Percentiles rank a stretch among this genome's conserved stretches.
Conservation (phyloP, 2,797 vertebrate species). For the Triplophysa bombifrons region DNA sequence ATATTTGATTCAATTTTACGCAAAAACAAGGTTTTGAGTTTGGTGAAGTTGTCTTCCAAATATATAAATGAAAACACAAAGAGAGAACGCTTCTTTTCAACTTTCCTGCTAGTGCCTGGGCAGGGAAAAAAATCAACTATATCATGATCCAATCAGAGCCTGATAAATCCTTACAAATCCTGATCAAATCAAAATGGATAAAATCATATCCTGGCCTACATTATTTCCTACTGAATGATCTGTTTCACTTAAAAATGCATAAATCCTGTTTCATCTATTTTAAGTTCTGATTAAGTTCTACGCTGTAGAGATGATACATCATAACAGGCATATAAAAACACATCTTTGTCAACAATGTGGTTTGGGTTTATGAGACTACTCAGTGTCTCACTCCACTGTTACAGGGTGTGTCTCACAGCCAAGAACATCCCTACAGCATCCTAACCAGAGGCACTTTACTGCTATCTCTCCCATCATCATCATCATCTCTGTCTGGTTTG, state of each 20-base stretch:
- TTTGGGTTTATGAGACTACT: background rate
- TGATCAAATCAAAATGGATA: background rate
- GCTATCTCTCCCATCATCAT: slow-evolving; percentile 10
- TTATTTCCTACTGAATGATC: background rate
- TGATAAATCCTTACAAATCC: background rate
- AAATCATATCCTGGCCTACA: background rate
- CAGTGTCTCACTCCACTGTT: background rate
- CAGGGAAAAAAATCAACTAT: background rate
- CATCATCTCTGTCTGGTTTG: background rate
- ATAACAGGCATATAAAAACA: background rate
- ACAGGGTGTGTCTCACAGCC: slow-evolving; percentile 23
- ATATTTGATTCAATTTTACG: no score
- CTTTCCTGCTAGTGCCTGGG: background rate
- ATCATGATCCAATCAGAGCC: background rate
- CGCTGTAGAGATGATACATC: background rate
- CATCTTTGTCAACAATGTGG: background rate
- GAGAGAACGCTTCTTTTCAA: background rate
- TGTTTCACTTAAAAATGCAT: background rate
- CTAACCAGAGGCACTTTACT: slow-evolving; percentile 13
- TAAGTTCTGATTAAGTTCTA: background rate
- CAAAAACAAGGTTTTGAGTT: no score
- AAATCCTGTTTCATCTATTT: background rate
- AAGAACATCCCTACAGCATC: slow-evolving; percentile 1
- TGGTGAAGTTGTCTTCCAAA: background rate
- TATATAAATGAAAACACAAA: background rate